phyloP scores from a whole-genome alignment of 2,888 invertebrate genomes.

The Cephus sareptanus region DNA sequence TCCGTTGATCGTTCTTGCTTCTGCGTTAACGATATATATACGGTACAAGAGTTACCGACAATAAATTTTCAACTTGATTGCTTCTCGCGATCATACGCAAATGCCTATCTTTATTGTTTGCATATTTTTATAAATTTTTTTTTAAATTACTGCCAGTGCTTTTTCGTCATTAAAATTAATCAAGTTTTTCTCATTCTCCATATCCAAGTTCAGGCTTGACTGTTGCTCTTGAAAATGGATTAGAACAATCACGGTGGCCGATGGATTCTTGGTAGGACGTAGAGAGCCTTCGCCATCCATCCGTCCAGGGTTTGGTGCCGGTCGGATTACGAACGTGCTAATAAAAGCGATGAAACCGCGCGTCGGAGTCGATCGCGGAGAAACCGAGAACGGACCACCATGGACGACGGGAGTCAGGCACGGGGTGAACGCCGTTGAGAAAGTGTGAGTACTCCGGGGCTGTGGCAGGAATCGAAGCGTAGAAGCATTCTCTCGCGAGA shows the following conservation, averaged over 20 bases:
- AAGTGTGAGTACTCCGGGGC: neutral
- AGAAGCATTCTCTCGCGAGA: neutral
- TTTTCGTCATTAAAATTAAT: neutral
- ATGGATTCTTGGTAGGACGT: neutral
- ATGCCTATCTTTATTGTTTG: neutral
- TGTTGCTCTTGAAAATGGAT: constrained; percentile 2
- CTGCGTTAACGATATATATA: neutral
- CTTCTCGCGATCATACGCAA: neutral
- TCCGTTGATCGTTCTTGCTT: neutral
- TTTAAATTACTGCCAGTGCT: neutral
- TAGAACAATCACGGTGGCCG: neutral
- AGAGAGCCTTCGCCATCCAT: neutral
- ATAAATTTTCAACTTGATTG: neutral
- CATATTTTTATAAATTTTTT: neutral
- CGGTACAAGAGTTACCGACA: neutral
- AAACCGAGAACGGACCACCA: constrained; percentile 2
- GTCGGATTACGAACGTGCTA: constrained; percentile 5
- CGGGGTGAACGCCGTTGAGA: neutral
- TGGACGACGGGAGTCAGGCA: neutral
- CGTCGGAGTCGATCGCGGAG: constrained; percentile 4
- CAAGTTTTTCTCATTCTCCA: constrained; percentile 13
- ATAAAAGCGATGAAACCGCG: constrained; percentile 9
- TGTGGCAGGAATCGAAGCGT: neutral
- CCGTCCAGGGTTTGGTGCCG: neutral
- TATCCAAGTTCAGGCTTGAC: constrained; percentile 4